phyloP scores from a whole-genome alignment of 2,888 invertebrate species.

The Dichetophora obliterata region DNA sequence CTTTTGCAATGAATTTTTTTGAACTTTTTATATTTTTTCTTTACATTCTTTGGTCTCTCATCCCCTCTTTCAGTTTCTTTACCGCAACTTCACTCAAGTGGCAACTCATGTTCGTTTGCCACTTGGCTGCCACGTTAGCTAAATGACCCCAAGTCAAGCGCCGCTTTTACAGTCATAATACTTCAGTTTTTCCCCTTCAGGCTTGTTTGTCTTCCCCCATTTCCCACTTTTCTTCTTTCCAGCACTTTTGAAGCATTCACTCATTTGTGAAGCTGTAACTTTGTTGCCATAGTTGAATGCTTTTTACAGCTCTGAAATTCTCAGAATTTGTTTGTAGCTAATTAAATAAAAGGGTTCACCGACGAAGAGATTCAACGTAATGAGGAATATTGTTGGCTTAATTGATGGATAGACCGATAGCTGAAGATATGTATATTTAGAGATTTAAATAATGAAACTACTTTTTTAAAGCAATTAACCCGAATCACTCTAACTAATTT shows the following conservation, averaged over 20 bases:
- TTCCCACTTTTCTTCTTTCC: background rate
- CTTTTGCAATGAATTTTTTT: background rate
- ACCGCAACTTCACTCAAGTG: background rate
- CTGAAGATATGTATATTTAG: background rate
- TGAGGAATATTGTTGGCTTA: conserved; percentile 37
- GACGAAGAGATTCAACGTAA: background rate
- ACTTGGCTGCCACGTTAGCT: background rate
- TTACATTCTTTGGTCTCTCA: background rate
- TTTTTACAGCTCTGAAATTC: background rate
- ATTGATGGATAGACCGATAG: conserved; percentile 44
- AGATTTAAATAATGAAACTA: no score
- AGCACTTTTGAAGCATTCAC: background rate
- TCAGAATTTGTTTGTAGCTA: conserved; percentile 1
- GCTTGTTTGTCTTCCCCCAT: background rate
- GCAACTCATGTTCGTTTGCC: background rate
- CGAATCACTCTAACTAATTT: no score
- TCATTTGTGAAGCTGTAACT: background rate
- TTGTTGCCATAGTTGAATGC: background rate
- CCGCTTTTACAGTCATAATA: background rate
- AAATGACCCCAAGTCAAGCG: background rate
- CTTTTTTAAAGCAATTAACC: no score
- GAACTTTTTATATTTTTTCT: no score
- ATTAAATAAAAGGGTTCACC: conserved; percentile 14
- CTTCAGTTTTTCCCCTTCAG: background rate
- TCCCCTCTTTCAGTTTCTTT: background rate